These are phyloP conservation scores for Malacoctenus gilli DNA, from an alignment of 2,797 vertebrate genomes.

Conservation along the genomic window DNA sequence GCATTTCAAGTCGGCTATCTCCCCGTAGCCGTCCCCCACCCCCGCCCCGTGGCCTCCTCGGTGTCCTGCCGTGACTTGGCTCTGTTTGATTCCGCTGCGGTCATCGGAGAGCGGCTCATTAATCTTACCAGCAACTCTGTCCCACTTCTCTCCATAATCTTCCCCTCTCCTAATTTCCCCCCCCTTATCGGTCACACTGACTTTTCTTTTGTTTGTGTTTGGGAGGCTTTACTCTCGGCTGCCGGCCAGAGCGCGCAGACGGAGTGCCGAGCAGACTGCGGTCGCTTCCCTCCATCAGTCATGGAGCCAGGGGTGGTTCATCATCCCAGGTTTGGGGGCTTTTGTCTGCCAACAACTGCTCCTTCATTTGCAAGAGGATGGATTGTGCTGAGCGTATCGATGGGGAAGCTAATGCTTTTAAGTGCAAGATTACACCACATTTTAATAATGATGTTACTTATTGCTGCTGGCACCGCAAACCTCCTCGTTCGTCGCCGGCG, in stretches of 20 bases:
- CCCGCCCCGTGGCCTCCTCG: constrained; percentile 65
- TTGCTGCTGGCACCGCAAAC: constrained; percentile 71
- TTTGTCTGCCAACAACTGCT: constrained; percentile 66
- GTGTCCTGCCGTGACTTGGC: constrained; percentile 71
- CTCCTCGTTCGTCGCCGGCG: constrained; percentile 73
- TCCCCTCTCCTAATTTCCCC: constrained; percentile 77
- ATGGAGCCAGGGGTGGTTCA: constrained; percentile 71
- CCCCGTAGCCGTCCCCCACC: too few species aligned
- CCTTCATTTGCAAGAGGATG: constrained; percentile 73
- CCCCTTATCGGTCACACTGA: constrained; percentile 83
- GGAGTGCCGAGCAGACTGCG: constrained; percentile 62
- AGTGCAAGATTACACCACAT: constrained; percentile 79
- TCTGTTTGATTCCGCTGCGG: constrained; percentile 70
- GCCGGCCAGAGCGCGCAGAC: constrained; percentile 75
- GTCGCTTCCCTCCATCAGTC: constrained; percentile 72
- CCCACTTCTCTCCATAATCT: constrained; percentile 78
- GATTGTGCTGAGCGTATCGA: constrained; percentile 73
- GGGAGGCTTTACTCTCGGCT: constrained; percentile 75
- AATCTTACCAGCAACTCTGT: constrained; percentile 76
- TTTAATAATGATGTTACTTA: constrained; percentile 80
- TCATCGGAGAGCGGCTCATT: constrained; percentile 78
- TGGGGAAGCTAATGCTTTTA: constrained; percentile 76
- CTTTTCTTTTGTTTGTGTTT: constrained; percentile 82
- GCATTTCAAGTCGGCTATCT: constrained; percentile 55
- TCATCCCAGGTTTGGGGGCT: constrained; percentile 72